Evolutionary conservation across 2,888 invertebrate species (phyloP).

Genomic region (Chymomyza fuscimana): DNA sequence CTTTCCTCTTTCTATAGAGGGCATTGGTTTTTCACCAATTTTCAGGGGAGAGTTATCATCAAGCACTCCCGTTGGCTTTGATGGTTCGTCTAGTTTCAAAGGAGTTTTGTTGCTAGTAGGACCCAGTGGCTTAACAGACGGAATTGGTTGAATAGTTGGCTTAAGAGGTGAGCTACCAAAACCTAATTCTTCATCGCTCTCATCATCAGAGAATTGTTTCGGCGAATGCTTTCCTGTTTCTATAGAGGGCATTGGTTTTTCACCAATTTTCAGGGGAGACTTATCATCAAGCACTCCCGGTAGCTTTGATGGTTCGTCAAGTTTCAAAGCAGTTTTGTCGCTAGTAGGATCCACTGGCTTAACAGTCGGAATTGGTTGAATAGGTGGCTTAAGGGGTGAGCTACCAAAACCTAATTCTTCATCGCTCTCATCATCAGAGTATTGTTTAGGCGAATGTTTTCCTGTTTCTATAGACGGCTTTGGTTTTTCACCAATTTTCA

Average conservation of each 20-base stretch:
- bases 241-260: no score
- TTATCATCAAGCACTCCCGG: no score
- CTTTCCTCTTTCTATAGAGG: neutral
- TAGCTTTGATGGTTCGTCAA: neutral
- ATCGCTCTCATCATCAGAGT: slow-evolving; percentile 10
- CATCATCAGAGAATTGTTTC: no score
- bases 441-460: neutral
- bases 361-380: neutral
- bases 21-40: neutral
- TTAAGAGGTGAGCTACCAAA: no score
- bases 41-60: neutral
- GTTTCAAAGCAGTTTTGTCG: neutral
- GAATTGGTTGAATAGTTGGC: no score
- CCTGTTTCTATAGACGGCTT: neutral
- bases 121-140: no score
- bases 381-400: neutral
- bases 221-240: no score
- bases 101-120: no score
- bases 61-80: neutral
- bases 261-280: no score
- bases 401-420: slow-evolving; percentile 4
- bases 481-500: neutral
- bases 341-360: neutral
- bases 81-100: no score
- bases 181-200: no score